Base-by-base conservation (phyloP, 2,797 vertebrate genomes). In the Coluber constrictor region DNA sequence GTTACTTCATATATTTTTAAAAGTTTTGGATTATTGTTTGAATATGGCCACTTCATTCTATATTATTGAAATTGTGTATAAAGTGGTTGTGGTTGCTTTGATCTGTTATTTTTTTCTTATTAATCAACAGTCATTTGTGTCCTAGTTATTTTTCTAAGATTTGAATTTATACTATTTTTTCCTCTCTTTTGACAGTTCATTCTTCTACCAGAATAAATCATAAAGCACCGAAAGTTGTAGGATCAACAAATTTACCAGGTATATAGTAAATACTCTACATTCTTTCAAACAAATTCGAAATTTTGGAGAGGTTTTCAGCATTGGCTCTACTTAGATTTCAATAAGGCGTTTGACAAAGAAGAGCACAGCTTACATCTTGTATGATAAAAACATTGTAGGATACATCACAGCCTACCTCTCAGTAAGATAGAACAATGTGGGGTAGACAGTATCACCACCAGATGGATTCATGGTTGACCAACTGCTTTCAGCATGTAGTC, bases 211-310 rank as follows among this genome's bases (percentile, higher is more conserved):
- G 16, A n/a, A 0, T 16, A 63, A 92, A 51, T 47, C 0, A 86
- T 8, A 86, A 32, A 5, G 29, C 0, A 25, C 91, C 95, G 94
- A 97, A 97, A 97, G 95, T 96, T 93, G 94, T 96, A 79, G 95
- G 95, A 94, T 97, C 96, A 13, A 3, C 93, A 37, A 0, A 66
- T 92, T 94, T 94, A 94, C 96, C 96, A 96, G 96, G 94, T 96
- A 96, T 63, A 92, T 57, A 92, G 90, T 93, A 83, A 79, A 54
- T 1, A 91, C 59, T 91, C 86, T 63, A 93, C 90, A 91, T 3
- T 90, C 25, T 61, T 91, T 61, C 15, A 83, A 27, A 20, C 8
- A 89, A n/a, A 61, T 86, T 12, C 89, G 18, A 56, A 94, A 88
- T 88, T 47, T n/a, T 87, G 23, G 20, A 8, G 9, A 51, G 13